phyloP scores from a whole-genome alignment of 2,888 invertebrate genomes.

The Empis stercorea region DNA sequence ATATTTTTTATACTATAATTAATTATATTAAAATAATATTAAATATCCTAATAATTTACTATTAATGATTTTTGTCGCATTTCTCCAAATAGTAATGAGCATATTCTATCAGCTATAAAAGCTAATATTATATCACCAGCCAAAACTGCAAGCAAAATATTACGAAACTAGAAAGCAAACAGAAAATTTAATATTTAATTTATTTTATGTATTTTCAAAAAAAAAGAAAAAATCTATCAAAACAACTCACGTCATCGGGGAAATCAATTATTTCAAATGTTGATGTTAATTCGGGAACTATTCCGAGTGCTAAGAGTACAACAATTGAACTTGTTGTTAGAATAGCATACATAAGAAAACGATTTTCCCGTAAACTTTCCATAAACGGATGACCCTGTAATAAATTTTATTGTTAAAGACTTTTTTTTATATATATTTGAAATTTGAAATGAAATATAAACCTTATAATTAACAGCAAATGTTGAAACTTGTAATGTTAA shows the following conservation, averaged over 20 bases:
- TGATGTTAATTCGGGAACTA: slow-evolving; percentile 70
- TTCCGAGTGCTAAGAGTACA: slow-evolving; percentile 69
- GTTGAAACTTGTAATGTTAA: slow-evolving; percentile 96
- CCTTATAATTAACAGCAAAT: slow-evolving; percentile 98
- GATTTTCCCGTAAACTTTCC: slow-evolving; percentile 90
- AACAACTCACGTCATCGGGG: slow-evolving; percentile 74
- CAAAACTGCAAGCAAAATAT: slow-evolving; percentile 68
- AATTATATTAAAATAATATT: no score
- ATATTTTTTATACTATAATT: no score
- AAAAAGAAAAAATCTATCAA: slow-evolving; percentile 12
- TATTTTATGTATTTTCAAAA: no score
- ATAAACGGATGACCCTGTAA: slow-evolving; percentile 96
- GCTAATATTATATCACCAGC: slow-evolving; percentile 77
- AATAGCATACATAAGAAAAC: slow-evolving; percentile 82
- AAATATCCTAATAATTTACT: slow-evolving; percentile 5
- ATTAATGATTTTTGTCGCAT: slow-evolving; percentile 41
- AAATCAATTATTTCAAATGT: slow-evolving; percentile 95
- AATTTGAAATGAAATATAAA: slow-evolving; percentile 29
- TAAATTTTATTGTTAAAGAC: slow-evolving; percentile 7
- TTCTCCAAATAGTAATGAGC: slow-evolving; percentile 77
- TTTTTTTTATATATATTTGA: not conserved
- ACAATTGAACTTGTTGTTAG: slow-evolving; percentile 70
- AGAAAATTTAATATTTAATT: no score
- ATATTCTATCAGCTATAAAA: slow-evolving; percentile 70
- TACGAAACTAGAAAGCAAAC: slow-evolving; percentile 87